These are phyloP conservation scores for Drosophila multiciliata DNA, from an alignment of 2,888 invertebrate genomes.

Conservation along the genomic window DNA sequence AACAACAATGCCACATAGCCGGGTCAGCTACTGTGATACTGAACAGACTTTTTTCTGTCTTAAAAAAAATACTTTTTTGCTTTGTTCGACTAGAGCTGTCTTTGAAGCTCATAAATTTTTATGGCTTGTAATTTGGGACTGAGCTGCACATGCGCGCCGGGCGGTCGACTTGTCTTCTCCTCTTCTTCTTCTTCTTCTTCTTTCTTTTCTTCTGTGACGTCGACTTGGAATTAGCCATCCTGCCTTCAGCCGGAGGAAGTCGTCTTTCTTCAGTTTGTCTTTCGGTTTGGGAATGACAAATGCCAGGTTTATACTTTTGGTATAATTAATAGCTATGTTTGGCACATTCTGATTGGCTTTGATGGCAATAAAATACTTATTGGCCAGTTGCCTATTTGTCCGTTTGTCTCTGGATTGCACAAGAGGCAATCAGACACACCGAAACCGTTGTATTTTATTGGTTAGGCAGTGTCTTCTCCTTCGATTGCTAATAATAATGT, in stretches of 20 bases:
- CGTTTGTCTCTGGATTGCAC: slow-evolving; percentile 1
- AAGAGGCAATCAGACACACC: slow-evolving; percentile 43
- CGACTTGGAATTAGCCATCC: slow-evolving; percentile 21
- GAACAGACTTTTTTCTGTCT: slow-evolving; percentile 52
- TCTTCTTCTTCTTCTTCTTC: slow-evolving; percentile 19
- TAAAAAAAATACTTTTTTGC: slow-evolving; percentile 37
- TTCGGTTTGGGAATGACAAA: slow-evolving; percentile 40
- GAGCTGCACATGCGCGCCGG: slow-evolving; percentile 67
- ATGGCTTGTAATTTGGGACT: slow-evolving; percentile 76
- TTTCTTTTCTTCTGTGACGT: slow-evolving; percentile 23
- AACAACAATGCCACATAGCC: slow-evolving; percentile 18
- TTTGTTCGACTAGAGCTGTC: slow-evolving; percentile 54
- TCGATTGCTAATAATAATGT: slow-evolving; percentile 63
- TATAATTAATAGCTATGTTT: slow-evolving; percentile 67
- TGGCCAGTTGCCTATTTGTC: slow-evolving; percentile 15
- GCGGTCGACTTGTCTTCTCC: slow-evolving; percentile 53
- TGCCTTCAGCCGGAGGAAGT: slow-evolving; percentile 21
- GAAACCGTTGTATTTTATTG: slow-evolving; percentile 31
- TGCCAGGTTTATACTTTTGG: slow-evolving; percentile 60
- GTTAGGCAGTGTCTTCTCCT: slow-evolving; percentile 11
- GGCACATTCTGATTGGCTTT: slow-evolving; percentile 51
- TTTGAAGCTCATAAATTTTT: slow-evolving; percentile 73
- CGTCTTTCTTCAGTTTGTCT: slow-evolving; percentile 45
- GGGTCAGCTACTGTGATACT: slow-evolving; percentile 36
- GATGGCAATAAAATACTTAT: slow-evolving; percentile 42